Evolutionary conservation across 2,888 invertebrate genomes (phyloP), one percentile per base, ranked within the genome.

Genomic region (Sepioteuthis lessoniana): DNA sequence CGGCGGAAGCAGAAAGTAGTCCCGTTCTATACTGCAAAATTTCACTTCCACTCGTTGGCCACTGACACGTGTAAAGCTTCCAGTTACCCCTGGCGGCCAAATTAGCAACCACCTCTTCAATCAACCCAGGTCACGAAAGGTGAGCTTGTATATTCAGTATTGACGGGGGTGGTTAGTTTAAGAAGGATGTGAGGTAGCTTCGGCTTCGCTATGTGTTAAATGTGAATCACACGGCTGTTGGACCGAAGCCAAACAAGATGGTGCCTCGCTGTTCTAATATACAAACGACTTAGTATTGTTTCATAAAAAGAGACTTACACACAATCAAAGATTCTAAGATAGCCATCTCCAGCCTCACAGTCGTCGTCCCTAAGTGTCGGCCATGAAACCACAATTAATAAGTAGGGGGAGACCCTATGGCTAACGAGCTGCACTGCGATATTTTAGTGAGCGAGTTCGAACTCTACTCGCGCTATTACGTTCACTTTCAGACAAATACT

Each of bases 1-100:
- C 16, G 19, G 76, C 76, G n/a, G 76, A 76, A 76, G 76, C n/a
- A 13, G n/a, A 76, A 76, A 76, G 35, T 76, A 76, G 76, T 76
- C 76, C n/a, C n/a, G n/a, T 35, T 76, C n/a, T 76, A 13, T 76
- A 13, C 35, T 8, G 76, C 16, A 35, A 76, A 0, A 76, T 35
- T 76, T 76, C 76, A n/a, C n/a, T 76, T 76, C 76, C 76, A 76
- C 76, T 76, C 76, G 76, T 35, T 76, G 76, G n/a, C 76, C n/a
- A 76, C 76, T 76, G 35, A 35, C 76, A 76, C n/a, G 76, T 76
- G n/a, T 76, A 76, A n/a, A 76, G n/a, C 76, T n/a, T 76, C 76
- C 76, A 76, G 76, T 76, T 76, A 76, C 16, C 76, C 76, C n/a
- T n/a, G n/a, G 76, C 16, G n/a, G 16, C n/a, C 76, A 35, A 76